These are phyloP conservation scores for Cynaeus angustus DNA, from an alignment of 2,888 invertebrate species.

Conservation along the genomic window DNA sequence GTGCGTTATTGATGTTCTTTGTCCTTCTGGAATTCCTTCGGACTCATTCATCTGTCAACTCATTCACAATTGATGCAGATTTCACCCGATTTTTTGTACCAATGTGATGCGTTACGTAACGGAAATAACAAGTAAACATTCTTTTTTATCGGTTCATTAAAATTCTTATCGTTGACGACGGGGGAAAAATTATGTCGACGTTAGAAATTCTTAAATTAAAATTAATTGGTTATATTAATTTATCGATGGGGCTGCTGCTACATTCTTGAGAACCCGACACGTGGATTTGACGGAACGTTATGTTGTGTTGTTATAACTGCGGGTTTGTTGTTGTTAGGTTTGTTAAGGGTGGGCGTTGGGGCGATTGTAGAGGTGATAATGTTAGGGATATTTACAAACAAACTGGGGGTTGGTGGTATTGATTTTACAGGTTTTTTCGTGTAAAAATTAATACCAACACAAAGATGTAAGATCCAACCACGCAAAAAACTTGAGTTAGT, in stretches of 20 bases:
- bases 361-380: constrained; percentile 14
- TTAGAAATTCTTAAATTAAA: constrained; percentile 36
- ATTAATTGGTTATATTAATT: constrained; percentile 44
- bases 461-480: no score
- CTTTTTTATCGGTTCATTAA: constrained; percentile 59
- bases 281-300: constrained; percentile 30
- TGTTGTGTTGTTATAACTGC: constrained; percentile 31
- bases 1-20: constrained; percentile 29
- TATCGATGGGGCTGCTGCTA: constrained; percentile 20
- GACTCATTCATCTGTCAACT: constrained; percentile 38
- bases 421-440: no score
- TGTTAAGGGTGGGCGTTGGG: constrained; percentile 22
- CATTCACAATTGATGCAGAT: constrained; percentile 28
- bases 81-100: constrained; percentile 19
- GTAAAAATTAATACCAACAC: no score
- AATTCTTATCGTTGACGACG: constrained; percentile 53
- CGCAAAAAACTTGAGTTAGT: no score
- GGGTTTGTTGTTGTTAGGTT: constrained; percentile 15
- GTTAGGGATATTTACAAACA: constrained; percentile 22
- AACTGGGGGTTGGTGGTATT: neutral
- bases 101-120: constrained; percentile 53
- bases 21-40: constrained; percentile 31
- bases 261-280: constrained; percentile 34
- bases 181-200: constrained; percentile 31
- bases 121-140: constrained; percentile 56